phyloP scores from a whole-genome alignment of 2,888 invertebrate genomes.

The Lasioglossum calceatum region DNA sequence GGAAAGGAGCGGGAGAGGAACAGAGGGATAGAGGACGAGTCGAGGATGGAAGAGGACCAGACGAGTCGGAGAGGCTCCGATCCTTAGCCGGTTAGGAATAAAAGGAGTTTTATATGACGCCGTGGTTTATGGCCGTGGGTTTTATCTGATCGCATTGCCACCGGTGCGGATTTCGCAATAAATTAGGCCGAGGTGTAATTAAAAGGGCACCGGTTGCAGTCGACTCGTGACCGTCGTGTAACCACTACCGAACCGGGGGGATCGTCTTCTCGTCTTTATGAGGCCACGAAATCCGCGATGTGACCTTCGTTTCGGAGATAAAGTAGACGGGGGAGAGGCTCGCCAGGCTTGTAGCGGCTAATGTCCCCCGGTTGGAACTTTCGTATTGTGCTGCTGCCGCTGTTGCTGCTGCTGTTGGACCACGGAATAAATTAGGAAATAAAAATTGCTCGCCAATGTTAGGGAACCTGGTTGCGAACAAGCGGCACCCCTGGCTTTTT shows the following conservation, averaged over 20 bases:
- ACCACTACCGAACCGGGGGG: conserved; percentile 69
- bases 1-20: conserved; percentile 65
- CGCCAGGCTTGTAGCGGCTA: conserved; percentile 38
- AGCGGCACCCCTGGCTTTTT: neutral
- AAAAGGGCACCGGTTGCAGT: conserved; percentile 76
- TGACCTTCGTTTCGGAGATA: conserved; percentile 61
- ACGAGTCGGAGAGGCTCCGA: conserved; percentile 59
- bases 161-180: conserved; percentile 82
- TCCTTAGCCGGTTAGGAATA: conserved; percentile 74
- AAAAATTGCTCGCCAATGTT: conserved; percentile 28
- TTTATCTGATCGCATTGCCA: conserved; percentile 83
- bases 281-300: conserved; percentile 58
- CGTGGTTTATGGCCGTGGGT: conserved; percentile 81
- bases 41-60: conserved; percentile 26
- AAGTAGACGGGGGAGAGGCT: conserved; percentile 30
- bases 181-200: conserved; percentile 81
- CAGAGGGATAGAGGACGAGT: neutral
- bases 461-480: conserved; percentile 1
- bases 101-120: conserved; percentile 81
- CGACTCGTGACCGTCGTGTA: conserved; percentile 69
- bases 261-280: conserved; percentile 57
- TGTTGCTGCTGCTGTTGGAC: neutral
- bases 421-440: conserved; percentile 46
- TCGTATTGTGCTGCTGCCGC: conserved; percentile 22
- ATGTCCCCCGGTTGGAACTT: conserved; percentile 30